Base-by-base conservation (phyloP, 2,113 vertebrate species). In the Macquaria australasica region DNA sequence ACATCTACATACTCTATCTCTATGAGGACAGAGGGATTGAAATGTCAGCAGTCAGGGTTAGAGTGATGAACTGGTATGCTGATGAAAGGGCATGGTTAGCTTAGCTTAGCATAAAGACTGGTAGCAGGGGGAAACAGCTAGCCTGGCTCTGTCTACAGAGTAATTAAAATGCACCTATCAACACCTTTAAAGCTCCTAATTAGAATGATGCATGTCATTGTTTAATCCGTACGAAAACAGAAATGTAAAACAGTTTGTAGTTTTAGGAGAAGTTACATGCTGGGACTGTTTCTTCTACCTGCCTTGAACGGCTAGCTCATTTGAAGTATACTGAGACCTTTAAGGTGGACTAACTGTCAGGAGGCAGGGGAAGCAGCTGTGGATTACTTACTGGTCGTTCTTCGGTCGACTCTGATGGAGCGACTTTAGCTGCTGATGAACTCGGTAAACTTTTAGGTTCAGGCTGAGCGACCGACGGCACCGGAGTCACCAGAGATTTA, bases 391-490 rank as follows among this genome's bases (percentile, higher is more conserved):
- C 93, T 58, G 9, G 56, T 70, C 12, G 59, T 2, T 89, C 86
- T 55, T 84, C 86, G 0, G n/a, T 78, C 0, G 28, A 48, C 41
- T 70, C 48, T 0, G 69, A 68, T 0, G 81, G 68, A 21, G 21
- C 73, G 3, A 39, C 62, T 64, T 18, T 67, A 41, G 82, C 14
- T 21, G 63, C 5, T 0, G 81, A 82, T 8, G 90, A 6, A 58
- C 91, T 91, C 0, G 93, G 92, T 84, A 93, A 89, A 82, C 88
- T 77, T 48, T 69, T 92, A 0, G 70, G 0, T 15, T 91, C 88
- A 5, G 83, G 18, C 41, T 67, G 82, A 72, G 83, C 1, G 3
- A 48, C 48, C 0, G 55, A n/a, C 0, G 62, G 39, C 12, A 2
- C 5, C 4, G 88, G 81, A 39, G 15, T 84, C 83, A 84, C 82